A percentile compares a stretch with the other conserved stretches of the same genome.
Evolutionary conservation across 2,113 vertebrate species (phyloP).

Genomic region (Abramis brama): DNA sequence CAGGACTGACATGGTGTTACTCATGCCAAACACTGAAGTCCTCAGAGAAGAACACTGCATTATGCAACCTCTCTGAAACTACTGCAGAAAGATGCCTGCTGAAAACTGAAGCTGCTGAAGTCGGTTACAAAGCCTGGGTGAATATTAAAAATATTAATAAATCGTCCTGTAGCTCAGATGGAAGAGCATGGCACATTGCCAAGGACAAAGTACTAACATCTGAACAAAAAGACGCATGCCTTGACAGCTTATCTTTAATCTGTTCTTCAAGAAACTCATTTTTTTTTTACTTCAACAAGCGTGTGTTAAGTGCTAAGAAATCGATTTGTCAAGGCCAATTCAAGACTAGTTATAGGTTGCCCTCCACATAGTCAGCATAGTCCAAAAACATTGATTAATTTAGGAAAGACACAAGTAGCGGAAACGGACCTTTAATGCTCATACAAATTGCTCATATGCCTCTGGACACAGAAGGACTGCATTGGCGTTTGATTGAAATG

Average conservation of each 20-base stretch:
- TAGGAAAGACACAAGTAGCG: too few relatives aligned
- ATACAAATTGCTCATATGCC: too few relatives aligned
- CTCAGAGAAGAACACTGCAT: conserved; percentile 1
- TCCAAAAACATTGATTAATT: too few relatives aligned
- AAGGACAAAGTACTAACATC: background rate
- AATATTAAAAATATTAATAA: background rate
- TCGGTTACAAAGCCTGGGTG: background rate
- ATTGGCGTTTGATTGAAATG: too few relatives aligned
- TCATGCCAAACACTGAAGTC: background rate
- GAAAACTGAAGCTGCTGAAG: background rate
- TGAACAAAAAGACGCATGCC: background rate
- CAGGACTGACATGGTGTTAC: background rate
- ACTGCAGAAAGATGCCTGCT: background rate
- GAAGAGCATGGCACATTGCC: background rate
- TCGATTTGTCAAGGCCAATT: background rate
- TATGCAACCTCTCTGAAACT: conserved; percentile 1
- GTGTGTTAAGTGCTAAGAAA: background rate
- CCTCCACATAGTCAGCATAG: too few relatives aligned
- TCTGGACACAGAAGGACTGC: too few relatives aligned
- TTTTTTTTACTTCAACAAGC: background rate
- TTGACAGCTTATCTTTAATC: background rate
- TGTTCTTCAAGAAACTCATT: background rate
- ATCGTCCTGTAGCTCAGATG: background rate
- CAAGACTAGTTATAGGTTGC: background rate
- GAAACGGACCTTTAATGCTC: too few relatives aligned